Percentiles rank a stretch among this genome's conserved stretches.
Conservation (phyloP, 2,888 invertebrate species). For the Eulithis testata region DNA sequence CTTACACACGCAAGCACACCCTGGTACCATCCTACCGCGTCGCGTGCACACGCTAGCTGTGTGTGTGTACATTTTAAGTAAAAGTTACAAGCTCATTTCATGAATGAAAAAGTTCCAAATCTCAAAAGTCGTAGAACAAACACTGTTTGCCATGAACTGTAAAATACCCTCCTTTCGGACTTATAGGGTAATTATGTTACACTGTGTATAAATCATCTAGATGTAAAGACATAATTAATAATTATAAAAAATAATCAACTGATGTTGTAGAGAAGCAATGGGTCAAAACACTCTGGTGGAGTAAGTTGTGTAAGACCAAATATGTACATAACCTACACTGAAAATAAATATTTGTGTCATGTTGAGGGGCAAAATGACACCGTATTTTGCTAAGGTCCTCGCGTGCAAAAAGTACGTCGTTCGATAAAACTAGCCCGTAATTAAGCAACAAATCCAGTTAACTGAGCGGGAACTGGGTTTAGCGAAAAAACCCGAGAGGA, state of each 20-base stretch:
- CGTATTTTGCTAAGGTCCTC: slow-evolving; percentile 30
- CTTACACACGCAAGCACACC: too few species aligned
- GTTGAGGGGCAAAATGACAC: slow-evolving; percentile 22
- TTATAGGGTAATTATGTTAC: too few species aligned
- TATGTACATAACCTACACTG: background rate
- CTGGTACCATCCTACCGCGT: too few species aligned
- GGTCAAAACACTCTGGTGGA: slow-evolving; percentile 6
- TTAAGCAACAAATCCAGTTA: slow-evolving; percentile 43
- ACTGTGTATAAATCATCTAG: too few species aligned
- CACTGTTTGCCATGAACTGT: too few species aligned
- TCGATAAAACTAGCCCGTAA: slow-evolving; percentile 34
- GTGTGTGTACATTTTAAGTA: too few species aligned
- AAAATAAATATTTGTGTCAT: slow-evolving; percentile 13
- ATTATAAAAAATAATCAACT: slow-evolving; percentile 3
- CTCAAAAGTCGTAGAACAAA: too few species aligned
- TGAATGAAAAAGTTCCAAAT: too few species aligned
- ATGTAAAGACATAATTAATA: too few species aligned
- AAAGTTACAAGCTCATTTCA: too few species aligned
- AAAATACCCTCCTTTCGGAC: too few species aligned
- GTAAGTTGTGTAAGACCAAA: slow-evolving; percentile 3
- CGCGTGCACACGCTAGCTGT: too few species aligned
- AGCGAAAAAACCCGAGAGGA: slow-evolving; percentile 32
- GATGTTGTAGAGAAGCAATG: slow-evolving; percentile 8
- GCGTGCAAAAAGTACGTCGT: slow-evolving; percentile 32
- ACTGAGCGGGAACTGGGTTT: slow-evolving; percentile 32